Conservation (phyloP, 2,797 vertebrate genomes). For the Myiothlypis coronata region DNA sequence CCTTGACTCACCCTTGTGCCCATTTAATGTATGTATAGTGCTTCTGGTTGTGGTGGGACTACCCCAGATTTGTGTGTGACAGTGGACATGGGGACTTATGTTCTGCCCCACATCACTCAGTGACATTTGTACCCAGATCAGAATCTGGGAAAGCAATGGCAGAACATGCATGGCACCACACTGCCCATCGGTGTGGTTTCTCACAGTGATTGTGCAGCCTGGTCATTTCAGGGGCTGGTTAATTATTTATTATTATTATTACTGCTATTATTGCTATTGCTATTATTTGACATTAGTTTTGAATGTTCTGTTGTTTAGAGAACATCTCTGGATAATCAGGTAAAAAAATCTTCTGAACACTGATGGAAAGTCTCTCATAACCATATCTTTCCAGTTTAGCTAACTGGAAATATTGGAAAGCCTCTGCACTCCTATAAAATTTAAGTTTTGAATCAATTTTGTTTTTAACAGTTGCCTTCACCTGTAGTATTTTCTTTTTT, state of each 20-base stretch:
- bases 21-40: not conserved
- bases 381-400: not conserved
- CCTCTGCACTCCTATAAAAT: not conserved
- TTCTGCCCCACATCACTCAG: not conserved
- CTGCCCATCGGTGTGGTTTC: not conserved
- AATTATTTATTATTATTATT: not conserved
- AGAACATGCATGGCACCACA: not conserved
- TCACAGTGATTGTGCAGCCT: not conserved
- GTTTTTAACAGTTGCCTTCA: not conserved
- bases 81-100: fast-evolving
- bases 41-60: not conserved
- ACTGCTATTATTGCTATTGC: not conserved
- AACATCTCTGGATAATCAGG: not conserved
- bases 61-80: not conserved
- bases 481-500: not conserved
- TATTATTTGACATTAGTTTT: not conserved
- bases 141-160: not conserved
- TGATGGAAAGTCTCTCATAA: not conserved
- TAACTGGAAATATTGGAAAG: not conserved
- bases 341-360: not conserved
- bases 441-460: not conserved
- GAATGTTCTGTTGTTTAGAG: not conserved
- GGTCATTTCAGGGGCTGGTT: not conserved
- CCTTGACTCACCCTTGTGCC: not conserved
- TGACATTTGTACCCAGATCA: not conserved